phyloP scores from a whole-genome alignment of 2,113 vertebrate genomes.

The Phocoena sinus region DNA sequence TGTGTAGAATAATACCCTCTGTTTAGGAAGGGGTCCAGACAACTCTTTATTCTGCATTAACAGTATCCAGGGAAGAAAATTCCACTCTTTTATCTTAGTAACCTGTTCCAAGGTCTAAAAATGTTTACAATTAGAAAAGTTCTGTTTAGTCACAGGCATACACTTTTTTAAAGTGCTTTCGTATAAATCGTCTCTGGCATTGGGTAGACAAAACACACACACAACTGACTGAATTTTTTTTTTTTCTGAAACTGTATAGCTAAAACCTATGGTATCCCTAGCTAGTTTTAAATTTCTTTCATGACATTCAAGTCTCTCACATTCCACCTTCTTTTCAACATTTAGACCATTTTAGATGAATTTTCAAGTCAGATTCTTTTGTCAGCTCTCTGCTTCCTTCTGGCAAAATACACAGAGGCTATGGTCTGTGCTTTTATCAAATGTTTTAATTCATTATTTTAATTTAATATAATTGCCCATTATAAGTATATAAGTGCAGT shows the following conservation, averaged over 20 bases:
- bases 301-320: neutral
- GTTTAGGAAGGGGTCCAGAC: neutral
- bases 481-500: neutral
- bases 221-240: neutral
- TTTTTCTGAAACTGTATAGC: neutral
- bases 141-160: neutral
- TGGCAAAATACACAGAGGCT: neutral
- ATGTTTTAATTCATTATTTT: conserved; percentile 23
- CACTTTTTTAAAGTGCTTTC: neutral
- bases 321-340: neutral
- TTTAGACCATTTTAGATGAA: neutral
- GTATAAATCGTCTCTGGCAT: neutral
- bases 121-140: neutral
- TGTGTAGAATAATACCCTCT: neutral
- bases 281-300: conserved; percentile 17
- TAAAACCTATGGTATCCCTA: neutral
- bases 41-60: neutral
- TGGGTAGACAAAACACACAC: neutral
- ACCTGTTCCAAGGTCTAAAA: neutral
- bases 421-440: neutral
- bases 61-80: neutral
- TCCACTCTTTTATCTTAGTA: neutral
- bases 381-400: neutral
- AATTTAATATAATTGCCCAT: neutral
- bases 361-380: neutral